phyloP scores from a whole-genome alignment of 2,113 vertebrate genomes.

The Muntiacus reevesi region DNA sequence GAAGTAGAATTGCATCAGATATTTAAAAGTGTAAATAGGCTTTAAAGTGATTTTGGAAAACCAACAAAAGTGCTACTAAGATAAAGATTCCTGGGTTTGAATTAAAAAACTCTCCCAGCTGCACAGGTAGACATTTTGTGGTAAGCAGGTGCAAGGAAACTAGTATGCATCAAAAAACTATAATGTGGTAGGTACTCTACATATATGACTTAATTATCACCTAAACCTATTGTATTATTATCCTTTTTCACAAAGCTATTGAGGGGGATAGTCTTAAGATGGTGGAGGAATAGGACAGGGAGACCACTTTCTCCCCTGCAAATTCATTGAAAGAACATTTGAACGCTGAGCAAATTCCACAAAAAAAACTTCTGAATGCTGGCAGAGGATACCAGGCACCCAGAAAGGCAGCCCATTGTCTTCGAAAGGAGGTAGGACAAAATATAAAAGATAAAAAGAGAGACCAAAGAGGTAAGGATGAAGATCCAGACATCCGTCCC shows the following conservation, averaged over 20 bases:
- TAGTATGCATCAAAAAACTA: background rate
- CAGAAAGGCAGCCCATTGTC: background rate
- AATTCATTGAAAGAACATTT: background rate
- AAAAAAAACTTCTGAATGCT: background rate
- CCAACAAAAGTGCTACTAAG: background rate
- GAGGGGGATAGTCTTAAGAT: background rate
- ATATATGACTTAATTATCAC: background rate
- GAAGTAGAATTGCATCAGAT: background rate
- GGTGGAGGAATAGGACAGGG: background rate
- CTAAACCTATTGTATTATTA: background rate
- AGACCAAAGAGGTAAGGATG: background rate
- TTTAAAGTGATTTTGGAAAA: background rate
- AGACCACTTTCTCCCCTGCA: background rate
- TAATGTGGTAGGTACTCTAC: background rate
- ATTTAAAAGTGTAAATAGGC: background rate
- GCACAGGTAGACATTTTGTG: background rate
- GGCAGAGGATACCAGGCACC: background rate
- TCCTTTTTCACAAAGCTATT: background rate
- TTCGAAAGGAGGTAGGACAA: background rate
- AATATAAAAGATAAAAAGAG: background rate
- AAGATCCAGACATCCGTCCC: fast-evolving
- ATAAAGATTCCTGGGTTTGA: background rate
- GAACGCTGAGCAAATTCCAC: background rate
- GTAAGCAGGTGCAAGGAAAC: background rate
- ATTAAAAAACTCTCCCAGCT: background rate